Conservation (phyloP, 2,797 vertebrate genomes). For the Chromis chromis region DNA sequence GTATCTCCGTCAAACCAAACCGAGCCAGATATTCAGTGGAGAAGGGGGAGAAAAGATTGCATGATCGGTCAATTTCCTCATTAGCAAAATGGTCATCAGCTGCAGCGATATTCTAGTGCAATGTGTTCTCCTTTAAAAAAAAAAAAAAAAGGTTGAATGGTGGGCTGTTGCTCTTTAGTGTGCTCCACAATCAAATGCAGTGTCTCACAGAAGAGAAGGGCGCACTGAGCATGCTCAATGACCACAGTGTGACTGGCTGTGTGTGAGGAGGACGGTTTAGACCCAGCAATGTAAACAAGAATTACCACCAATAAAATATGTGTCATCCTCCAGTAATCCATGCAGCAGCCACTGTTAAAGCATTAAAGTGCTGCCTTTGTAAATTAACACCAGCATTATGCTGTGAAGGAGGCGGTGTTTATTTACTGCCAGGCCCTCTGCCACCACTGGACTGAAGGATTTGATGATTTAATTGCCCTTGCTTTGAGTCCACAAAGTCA, state of each 20-base stretch:
- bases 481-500: constrained; percentile 33
- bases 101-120: constrained; percentile 6
- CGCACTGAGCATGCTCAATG: constrained; percentile 70
- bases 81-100: constrained; percentile 42
- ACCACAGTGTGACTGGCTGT: constrained; percentile 57
- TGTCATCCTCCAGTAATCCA: constrained; percentile 28
- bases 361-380: constrained; percentile 38
- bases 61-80: constrained; percentile 46
- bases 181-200: constrained; percentile 61
- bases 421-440: constrained; percentile 51
- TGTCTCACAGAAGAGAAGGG: constrained; percentile 42
- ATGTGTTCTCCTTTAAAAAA: neutral
- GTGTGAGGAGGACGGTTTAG: constrained; percentile 22
- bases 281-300: constrained; percentile 40
- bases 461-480: constrained; percentile 63
- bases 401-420: constrained; percentile 1
- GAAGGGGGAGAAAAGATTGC: neutral
- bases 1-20: constrained; percentile 14
- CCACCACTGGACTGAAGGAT: constrained; percentile 25
- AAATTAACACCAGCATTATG: constrained; percentile 21
- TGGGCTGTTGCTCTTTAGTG: constrained; percentile 26
- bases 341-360: constrained; percentile 32
- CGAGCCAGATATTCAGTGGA: constrained; percentile 5
- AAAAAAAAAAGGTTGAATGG: constrained; percentile 5
- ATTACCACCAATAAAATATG: constrained; percentile 20